These are phyloP conservation scores for Anneissia japonica DNA, from an alignment of 35 echinoderm and acorn worm species.

Conservation along the genomic window DNA sequence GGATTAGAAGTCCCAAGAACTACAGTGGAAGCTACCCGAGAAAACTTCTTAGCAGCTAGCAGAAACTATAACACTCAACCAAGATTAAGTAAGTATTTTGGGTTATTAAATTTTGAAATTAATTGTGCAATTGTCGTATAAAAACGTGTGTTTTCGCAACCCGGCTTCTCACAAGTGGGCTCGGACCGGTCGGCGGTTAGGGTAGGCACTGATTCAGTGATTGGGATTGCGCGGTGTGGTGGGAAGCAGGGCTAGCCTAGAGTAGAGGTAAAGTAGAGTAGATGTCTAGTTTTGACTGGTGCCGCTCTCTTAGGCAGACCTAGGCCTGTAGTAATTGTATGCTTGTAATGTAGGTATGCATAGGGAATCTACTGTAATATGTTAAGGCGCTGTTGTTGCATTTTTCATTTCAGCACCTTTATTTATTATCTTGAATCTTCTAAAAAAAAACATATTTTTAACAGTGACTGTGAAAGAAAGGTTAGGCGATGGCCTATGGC, in stretches of 20 bases:
- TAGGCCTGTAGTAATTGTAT: too few species aligned
- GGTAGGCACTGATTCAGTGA: background rate
- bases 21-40: slow-evolving; percentile 59
- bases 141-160: too few species aligned
- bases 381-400: too few species aligned
- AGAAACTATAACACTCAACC: slow-evolving; percentile 86
- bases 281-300: too few species aligned
- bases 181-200: background rate
- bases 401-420: too few species aligned
- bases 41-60: slow-evolving; percentile 80
- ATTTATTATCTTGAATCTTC: too few species aligned
- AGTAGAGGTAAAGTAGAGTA: too few species aligned
- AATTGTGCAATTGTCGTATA: background rate
- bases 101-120: background rate
- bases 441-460: too few species aligned
- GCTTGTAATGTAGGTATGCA: too few species aligned
- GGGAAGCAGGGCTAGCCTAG: background rate
- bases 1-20: slow-evolving; percentile 10
- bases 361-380: too few species aligned
- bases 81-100: slow-evolving; percentile 79
- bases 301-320: too few species aligned
- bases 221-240: background rate
- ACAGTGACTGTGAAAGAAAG: too few species aligned
- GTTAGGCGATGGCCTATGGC: background rate
- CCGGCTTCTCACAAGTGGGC: background rate